A percentile compares a stretch with the other conserved stretches of the same genome.
Conservation (phyloP, 2,888 invertebrate genomes). For the Polyommatus iphigenia region DNA sequence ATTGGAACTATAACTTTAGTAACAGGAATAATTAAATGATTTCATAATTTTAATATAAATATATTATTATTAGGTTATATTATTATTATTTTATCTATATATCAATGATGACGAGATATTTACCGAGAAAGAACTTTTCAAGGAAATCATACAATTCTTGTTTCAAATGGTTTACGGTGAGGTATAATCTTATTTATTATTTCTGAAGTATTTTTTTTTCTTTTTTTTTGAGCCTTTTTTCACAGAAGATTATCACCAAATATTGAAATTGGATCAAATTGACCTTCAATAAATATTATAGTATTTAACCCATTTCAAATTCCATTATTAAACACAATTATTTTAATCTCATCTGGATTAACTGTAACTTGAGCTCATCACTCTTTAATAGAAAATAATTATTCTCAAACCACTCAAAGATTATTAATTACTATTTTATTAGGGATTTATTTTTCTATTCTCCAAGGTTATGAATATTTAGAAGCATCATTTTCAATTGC, state of each 20-base stretch:
- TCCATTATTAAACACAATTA: constrained; percentile 86
- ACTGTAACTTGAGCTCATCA: constrained; percentile 82
- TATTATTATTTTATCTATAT: constrained; percentile 74
- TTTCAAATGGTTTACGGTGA: constrained; percentile 81
- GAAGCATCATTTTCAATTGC: constrained; percentile 73
- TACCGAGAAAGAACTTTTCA: constrained; percentile 84
- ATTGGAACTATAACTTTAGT: constrained; percentile 80
- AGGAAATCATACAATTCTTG: constrained; percentile 82
- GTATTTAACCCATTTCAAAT: constrained; percentile 85
- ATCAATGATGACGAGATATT: constrained; percentile 86
- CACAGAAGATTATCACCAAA: constrained; percentile 68
- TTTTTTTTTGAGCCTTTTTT: constrained; percentile 82
- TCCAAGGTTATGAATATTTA: constrained; percentile 85
- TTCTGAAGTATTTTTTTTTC: no score
- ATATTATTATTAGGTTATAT: constrained; percentile 75
- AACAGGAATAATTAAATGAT: constrained; percentile 81
- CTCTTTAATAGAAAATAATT: constrained; percentile 63
- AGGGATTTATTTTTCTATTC: constrained; percentile 81
- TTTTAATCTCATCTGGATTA: constrained; percentile 85
- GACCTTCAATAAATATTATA: constrained; percentile 83
- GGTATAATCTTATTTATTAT: constrained; percentile 88
- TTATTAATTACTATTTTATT: constrained; percentile 59
- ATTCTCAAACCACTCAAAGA: constrained; percentile 66
- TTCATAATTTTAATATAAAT: constrained; percentile 71
- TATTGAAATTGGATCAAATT: constrained; percentile 69